These are phyloP conservation scores for Elegia similella DNA, from an alignment of 2,888 invertebrate genomes.

Conservation along the genomic window DNA sequence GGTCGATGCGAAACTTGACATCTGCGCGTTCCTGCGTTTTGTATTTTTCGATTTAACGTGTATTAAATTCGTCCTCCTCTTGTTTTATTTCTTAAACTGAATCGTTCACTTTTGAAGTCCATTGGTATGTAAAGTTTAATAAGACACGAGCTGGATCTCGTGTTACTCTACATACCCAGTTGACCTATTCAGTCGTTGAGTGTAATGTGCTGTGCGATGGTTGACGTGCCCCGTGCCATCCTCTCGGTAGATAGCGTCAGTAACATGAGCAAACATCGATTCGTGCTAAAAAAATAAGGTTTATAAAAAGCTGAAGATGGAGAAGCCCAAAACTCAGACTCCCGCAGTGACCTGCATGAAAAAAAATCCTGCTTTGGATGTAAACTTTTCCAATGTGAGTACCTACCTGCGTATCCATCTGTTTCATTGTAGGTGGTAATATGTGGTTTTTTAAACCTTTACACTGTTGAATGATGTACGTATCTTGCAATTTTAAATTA, in stretches of 20 bases:
- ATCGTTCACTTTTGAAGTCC: slow-evolving; percentile 14
- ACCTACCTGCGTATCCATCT: slow-evolving; percentile 25
- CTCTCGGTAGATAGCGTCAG: slow-evolving; percentile 40
- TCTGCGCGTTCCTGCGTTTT: slow-evolving; percentile 79
- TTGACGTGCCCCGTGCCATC: slow-evolving; percentile 41
- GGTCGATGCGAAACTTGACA: slow-evolving; percentile 81
- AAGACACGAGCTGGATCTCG: slow-evolving; percentile 7
- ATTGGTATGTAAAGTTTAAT: not conserved
- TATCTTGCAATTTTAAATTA: too few species aligned
- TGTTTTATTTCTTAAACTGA: slow-evolving; percentile 47
- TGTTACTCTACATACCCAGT: slow-evolving; percentile 19
- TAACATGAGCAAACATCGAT: slow-evolving; percentile 44
- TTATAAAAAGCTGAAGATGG: slow-evolving; percentile 40
- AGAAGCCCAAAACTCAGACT: slow-evolving; percentile 47
- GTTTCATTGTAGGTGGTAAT: not conserved
- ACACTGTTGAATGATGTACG: too few species aligned
- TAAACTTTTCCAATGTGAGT: slow-evolving; percentile 65
- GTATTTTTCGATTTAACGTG: slow-evolving; percentile 67
- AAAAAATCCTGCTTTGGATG: slow-evolving; percentile 56
- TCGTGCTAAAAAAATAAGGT: slow-evolving; percentile 42
- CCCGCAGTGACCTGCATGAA: slow-evolving; percentile 48
- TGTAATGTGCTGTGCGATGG: slow-evolving; percentile 56
- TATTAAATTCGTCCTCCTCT: slow-evolving; percentile 47
- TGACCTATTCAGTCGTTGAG: slow-evolving; percentile 27
- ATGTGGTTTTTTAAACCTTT: too few species aligned